These are phyloP conservation scores for Phortica variegata DNA, from an alignment of 1,140 invertebrate species.

Conservation along the genomic window DNA sequence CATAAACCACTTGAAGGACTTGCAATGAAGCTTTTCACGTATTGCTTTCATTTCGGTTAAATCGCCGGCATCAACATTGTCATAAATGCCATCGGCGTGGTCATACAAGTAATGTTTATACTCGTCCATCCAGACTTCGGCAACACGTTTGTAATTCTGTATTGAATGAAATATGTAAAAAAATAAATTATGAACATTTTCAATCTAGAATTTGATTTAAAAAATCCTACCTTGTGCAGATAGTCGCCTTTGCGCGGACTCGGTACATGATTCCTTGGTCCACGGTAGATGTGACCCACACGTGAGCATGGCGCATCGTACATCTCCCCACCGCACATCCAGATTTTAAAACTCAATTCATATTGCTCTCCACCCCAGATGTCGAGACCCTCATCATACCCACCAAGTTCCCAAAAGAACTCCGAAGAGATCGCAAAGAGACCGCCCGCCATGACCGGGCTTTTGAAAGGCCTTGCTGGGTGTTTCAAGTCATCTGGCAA, in stretches of 20 bases:
- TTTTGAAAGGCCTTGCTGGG: slow-evolving; percentile 87
- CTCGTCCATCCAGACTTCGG: slow-evolving; percentile 99
- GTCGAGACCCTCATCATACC: slow-evolving; percentile 89
- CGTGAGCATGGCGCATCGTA: slow-evolving; percentile 88
- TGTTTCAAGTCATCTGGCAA: slow-evolving; percentile 77
- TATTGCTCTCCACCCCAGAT: slow-evolving; percentile 98
- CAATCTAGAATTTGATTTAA: background rate
- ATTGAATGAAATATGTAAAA: slow-evolving; percentile 18
- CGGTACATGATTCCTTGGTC: slow-evolving; percentile 32
- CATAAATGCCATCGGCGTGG: slow-evolving; percentile 72
- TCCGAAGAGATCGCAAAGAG: slow-evolving; percentile 86
- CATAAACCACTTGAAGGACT: slow-evolving; percentile 96
- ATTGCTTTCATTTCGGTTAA: slow-evolving; percentile 77
- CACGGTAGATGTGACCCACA: slow-evolving; percentile 88
- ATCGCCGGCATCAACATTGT: slow-evolving; percentile 76
- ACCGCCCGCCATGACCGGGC: slow-evolving; percentile 93
- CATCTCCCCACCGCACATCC: slow-evolving; percentile 91
- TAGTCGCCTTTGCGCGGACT: slow-evolving; percentile 43
- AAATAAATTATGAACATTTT: no score
- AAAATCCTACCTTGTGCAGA: slow-evolving; percentile 33
- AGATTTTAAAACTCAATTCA: slow-evolving; percentile 95
- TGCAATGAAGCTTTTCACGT: slow-evolving; percentile 78
- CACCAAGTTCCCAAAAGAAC: slow-evolving; percentile 95
- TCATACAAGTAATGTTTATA: slow-evolving; percentile 88
- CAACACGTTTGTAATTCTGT: slow-evolving; percentile 86